Base-by-base conservation (phyloP, 1,140 invertebrate genomes). In the Whitmania pigra region DNA sequence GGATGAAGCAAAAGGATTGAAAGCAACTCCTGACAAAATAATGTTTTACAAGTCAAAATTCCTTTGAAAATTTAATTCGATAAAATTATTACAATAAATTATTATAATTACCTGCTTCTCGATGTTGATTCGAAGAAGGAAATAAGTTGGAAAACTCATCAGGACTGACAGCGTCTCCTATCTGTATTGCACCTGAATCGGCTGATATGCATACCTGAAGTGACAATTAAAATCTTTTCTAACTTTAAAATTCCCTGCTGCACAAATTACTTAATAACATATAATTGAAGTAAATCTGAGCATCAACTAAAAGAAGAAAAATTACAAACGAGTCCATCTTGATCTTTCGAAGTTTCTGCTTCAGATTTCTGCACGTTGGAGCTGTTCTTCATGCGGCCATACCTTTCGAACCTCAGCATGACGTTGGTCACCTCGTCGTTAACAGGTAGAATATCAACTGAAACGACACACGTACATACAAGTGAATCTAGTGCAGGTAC, bases 161-260 rank as follows among this genome's bases (percentile, higher is more conserved):
- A 7, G 22, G 57, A 63, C 57, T 63, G 15, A 63, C 57, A 17
- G 29, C 57, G 15, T 63, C 29, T 63, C 57, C 57, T 25, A 31
- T 63, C 29, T 63, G 57, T 63, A 63, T 63, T 22, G 57, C 57
- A 63, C 57, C 57, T 63, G 57, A 63, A 25, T 63, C 57, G 29
- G 57, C 22, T 15, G 57, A 63, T 63, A 63, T 63, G 57, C 57
- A 63, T 7, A 31, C 57, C 57, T 63, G 57, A 22, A 63, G 22
- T n/a, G 22, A 63, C 29, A 63, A 25, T 63, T 25, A 63, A 25
- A 63, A 25, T 63, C 22, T 25, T 63, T 63, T 63, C 11, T 18
- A n/a, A 63, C 43, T 49, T 49, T 49, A 49, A 49, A 49, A 49
- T 49, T 49, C 43, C 43, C 43, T 49, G 43, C 43, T 49, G 43